phyloP scores from a whole-genome alignment of 2,113 vertebrate species.

The Dermatemys mawii region DNA sequence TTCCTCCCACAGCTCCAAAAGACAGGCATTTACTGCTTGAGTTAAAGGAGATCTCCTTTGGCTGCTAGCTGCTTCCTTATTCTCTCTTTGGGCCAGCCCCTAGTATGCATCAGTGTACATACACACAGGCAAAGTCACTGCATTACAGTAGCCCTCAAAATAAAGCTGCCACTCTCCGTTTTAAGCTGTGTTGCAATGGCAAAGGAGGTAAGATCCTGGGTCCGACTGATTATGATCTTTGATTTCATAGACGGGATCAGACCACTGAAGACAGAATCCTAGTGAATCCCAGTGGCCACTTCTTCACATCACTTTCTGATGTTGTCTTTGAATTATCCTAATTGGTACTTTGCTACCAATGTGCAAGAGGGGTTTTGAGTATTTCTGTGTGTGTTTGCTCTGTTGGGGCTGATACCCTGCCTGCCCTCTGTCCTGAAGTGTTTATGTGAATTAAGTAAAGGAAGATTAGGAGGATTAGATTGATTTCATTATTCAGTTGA shows the following conservation, averaged over 20 bases:
- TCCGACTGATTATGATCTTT: background rate
- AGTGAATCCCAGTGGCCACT: background rate
- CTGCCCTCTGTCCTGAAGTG: background rate
- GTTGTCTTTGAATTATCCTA: background rate
- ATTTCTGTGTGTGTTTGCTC: background rate
- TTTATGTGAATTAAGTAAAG: background rate
- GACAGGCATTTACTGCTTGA: fast-evolving
- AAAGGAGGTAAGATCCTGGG: background rate
- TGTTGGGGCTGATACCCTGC: background rate
- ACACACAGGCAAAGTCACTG: background rate
- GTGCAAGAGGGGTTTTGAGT: background rate
- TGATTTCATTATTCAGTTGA: background rate
- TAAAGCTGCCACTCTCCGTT: background rate
- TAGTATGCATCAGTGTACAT: fast-evolving
- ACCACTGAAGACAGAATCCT: background rate
- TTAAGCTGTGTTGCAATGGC: background rate
- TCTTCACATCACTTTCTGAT: background rate
- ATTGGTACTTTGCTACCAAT: background rate
- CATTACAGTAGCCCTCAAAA: background rate
- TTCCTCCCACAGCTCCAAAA: background rate
- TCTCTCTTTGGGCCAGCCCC: background rate
- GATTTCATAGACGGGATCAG: background rate
- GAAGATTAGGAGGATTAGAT: background rate
- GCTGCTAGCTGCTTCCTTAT: background rate
- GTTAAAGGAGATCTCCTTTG: background rate